Conservation (phyloP, 2,113 vertebrate genomes). For the Caranx ignobilis region DNA sequence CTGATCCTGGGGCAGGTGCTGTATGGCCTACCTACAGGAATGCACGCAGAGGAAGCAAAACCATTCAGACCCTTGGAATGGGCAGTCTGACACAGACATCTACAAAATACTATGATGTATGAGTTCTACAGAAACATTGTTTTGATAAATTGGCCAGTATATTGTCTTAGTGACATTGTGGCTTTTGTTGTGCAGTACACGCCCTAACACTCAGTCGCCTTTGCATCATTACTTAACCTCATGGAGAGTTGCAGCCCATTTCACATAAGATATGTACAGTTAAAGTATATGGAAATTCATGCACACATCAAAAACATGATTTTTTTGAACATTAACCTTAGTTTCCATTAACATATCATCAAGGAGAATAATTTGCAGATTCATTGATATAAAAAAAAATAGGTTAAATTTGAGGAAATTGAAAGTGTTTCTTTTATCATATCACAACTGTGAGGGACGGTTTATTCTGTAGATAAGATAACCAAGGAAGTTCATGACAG, state of each 20-base stretch:
- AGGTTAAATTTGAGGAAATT: neutral
- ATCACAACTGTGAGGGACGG: neutral
- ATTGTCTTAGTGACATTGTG: neutral
- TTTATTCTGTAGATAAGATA: neutral
- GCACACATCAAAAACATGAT: neutral
- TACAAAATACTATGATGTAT: neutral
- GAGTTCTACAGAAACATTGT: neutral
- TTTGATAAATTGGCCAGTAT: neutral
- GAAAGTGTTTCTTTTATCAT: neutral
- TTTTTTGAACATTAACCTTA: neutral
- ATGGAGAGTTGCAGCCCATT: neutral
- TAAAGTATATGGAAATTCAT: neutral
- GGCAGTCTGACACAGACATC: constrained; percentile 14
- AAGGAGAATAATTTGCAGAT: neutral
- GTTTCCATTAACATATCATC: neutral
- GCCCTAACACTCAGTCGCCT: neutral
- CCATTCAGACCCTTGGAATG: constrained; percentile 9
- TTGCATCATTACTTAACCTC: neutral
- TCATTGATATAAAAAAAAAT: neutral
- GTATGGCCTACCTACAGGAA: constrained; percentile 51
- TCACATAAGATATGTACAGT: neutral
- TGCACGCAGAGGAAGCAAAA: constrained; percentile 72
- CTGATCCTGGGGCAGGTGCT: constrained; percentile 75
- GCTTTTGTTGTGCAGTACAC: constrained; percentile 17
- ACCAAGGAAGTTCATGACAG: constrained; percentile 16